Conservation (phyloP, 2,888 invertebrate species). For the Crossocerus cetratus region DNA sequence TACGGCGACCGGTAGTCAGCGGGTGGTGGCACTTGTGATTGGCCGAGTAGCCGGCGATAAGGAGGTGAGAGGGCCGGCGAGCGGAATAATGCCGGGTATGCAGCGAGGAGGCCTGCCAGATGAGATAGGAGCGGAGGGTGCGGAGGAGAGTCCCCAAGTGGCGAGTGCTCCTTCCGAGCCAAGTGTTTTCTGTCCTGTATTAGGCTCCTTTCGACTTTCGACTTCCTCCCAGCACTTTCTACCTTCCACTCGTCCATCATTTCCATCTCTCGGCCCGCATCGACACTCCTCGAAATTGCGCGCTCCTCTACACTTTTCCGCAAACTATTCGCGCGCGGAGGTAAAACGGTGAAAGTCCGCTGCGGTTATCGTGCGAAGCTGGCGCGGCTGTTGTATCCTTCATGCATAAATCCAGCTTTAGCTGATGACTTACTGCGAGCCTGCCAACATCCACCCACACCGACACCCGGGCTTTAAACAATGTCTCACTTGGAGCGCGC, state of each 20-base stretch:
- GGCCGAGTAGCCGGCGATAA: constrained; percentile 27
- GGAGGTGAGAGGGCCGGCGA: constrained; percentile 33
- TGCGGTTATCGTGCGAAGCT: constrained; percentile 16
- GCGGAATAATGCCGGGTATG: constrained; percentile 35
- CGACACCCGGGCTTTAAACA: constrained; percentile 43
- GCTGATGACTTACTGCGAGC: constrained; percentile 45
- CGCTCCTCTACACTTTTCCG: not conserved
- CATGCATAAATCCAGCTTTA: constrained; percentile 29
- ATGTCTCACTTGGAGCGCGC: constrained; percentile 43
- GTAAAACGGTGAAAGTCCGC: constrained; percentile 37
- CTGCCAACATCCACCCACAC: constrained; percentile 42
- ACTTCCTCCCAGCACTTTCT: constrained; percentile 8
- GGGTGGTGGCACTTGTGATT: constrained; percentile 31
- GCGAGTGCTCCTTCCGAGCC: constrained; percentile 24
- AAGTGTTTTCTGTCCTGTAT: constrained; percentile 28
- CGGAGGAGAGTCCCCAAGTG: constrained; percentile 13
- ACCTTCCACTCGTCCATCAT: constrained; percentile 1
- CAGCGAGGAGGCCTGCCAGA: constrained; percentile 37
- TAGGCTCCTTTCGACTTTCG: constrained; percentile 24
- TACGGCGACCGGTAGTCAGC: constrained; percentile 28
- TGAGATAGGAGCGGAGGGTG: constrained; percentile 26
- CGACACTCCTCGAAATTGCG: not conserved
- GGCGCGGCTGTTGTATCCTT: too few relatives aligned
- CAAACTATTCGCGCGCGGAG: not conserved
- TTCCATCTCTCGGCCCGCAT: constrained; percentile 4